phyloP scores from a whole-genome alignment of 2,888 invertebrate genomes.

The Agriopis marginaria region DNA sequence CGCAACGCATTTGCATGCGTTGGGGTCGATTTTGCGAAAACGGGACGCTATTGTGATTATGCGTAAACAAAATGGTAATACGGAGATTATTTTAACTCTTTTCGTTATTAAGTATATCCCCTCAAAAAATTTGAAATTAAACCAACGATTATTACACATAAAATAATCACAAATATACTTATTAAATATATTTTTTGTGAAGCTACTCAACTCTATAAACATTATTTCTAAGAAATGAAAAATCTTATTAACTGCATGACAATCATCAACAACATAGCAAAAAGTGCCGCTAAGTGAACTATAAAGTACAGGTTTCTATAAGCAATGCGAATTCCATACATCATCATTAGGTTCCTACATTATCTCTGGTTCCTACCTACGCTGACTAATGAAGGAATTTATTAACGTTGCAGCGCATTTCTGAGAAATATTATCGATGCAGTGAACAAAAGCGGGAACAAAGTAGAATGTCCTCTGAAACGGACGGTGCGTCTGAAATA shows the following conservation, averaged over 20 bases:
- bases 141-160: background rate
- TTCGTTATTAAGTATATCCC: background rate
- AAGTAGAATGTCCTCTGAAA: conserved; percentile 71
- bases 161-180: too few relatives aligned
- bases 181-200: too few relatives aligned
- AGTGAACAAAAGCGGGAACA: conserved; percentile 66
- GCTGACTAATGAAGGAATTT: conserved; percentile 73
- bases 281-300: too few relatives aligned
- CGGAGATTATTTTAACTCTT: background rate
- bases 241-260: background rate
- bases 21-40: conserved; percentile 55
- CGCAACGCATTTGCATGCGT: conserved; percentile 71
- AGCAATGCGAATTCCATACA: conserved; percentile 39
- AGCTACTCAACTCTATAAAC: background rate
- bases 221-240: background rate
- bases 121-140: too few relatives aligned
- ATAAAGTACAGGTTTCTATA: conserved; percentile 29
- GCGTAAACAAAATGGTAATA: conserved; percentile 28
- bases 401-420: conserved; percentile 65
- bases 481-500: conserved; percentile 74
- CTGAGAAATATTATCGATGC: conserved; percentile 70
- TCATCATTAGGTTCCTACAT: conserved; percentile 44
- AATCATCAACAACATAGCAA: too few relatives aligned
- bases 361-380: conserved; percentile 41
- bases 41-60: conserved; percentile 36